Base-by-base conservation (phyloP, 2,888 invertebrate genomes). In the Pelosia muscerda region DNA sequence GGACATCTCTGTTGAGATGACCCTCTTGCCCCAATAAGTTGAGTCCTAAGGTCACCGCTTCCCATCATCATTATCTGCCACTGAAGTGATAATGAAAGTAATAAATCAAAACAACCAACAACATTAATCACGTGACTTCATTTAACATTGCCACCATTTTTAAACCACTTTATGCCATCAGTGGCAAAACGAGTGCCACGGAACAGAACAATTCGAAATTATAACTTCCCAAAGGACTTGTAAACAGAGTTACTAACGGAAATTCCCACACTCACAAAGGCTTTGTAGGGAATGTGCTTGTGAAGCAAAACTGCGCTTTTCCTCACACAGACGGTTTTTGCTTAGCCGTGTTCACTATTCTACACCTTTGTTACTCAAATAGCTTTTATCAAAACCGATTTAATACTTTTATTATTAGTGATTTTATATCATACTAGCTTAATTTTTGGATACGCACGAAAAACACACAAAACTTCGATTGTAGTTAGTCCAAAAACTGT, bases 251-350 rank as follows among this genome's bases (percentile, higher is more conserved):
- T 63, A 77, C 49, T 66, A 49, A 31, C 63, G 68, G 58, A 70
- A 73, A 74, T 63, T 72, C 64, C 23, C 67, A 62, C 53, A 63
- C 68, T 69, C 64, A 71, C 77, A 79, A 79, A 79, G 76, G 73
- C 56, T 25, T 38, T 26, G 63, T 71, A 82, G 82, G 84, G 80
- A 83, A 79, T 78, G 53, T 62, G 61, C 82, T 81, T 82, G 81
- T 75, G 82, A 84, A 83, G 80, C 82, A 81, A 78, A 82, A 83
- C 83, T 79, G 79, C 71, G 66, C 72, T 72, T 78, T 74, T 73
- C 15, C 68, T 63, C 65, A 65, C 62, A 63, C 54, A 42, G 60
- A 63, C 65, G 65, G 78, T 73, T 69, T 74, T 73, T 66, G 61
- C 78, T 79, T 78, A 73, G 76, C 74, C 58, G 38, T 63, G 72